Conservation (phyloP, 2,888 invertebrate genomes). For the Erebia aethiops region DNA sequence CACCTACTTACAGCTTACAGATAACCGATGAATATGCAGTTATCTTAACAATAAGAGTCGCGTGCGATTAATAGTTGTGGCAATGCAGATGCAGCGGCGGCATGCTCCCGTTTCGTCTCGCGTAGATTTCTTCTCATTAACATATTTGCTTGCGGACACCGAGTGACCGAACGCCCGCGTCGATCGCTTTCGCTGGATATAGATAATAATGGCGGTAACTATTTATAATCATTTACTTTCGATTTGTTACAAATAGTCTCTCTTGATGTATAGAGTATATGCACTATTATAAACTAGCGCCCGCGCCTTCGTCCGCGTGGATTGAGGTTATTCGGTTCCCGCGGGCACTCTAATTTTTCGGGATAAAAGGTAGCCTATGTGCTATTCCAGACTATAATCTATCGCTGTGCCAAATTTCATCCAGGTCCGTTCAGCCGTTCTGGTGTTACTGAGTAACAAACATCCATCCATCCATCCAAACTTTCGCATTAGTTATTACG, state of each 20-base stretch:
- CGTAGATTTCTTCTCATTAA: conserved; percentile 42
- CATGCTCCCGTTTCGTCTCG: conserved; percentile 39
- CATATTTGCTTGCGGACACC: conserved; percentile 28
- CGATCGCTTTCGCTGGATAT: neutral
- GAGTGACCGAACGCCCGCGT: neutral
- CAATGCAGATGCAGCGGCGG: conserved; percentile 19
- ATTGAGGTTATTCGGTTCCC: too few species aligned
- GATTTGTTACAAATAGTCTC: neutral
- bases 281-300: too few species aligned
- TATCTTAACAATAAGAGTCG: conserved; percentile 26
- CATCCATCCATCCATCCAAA: too few species aligned
- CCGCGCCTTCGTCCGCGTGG: too few species aligned
- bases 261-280: too few species aligned
- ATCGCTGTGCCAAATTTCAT: too few species aligned
- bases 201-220: conserved; percentile 6
- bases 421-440: too few species aligned
- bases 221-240: conserved; percentile 11
- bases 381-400: too few species aligned
- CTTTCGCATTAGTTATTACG: too few species aligned
- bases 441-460: too few species aligned
- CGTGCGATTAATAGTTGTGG: conserved; percentile 36
- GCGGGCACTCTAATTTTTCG: too few species aligned
- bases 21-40: conserved; percentile 13
- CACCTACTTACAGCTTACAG: neutral
- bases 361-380: too few species aligned